Evolutionary conservation across 35 echinoderm and acorn worm genomes (phyloP), one percentile per base, ranked within the genome.

Genomic region (Apostichopus californicus): DNA sequence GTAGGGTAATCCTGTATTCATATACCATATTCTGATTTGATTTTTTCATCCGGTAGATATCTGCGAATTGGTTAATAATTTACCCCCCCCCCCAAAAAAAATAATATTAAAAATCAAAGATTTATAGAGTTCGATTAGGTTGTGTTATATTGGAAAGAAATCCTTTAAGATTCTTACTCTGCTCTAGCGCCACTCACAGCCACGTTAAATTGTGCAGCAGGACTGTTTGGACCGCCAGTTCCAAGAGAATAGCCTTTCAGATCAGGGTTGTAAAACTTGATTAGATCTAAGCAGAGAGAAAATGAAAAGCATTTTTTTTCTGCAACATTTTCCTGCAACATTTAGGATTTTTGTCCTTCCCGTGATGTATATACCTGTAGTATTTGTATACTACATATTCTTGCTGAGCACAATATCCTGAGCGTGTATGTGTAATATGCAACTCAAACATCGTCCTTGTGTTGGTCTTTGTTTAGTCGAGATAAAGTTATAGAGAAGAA

Each of bases 251-350:
- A 95, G 5, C 94, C 94, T 28, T 81, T 81, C 22, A 95, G 4
- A 22, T 93, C 68, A 77, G 94, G 94, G 64, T 95, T 95, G 91
- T 92, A 95, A 22, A 73, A 21, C 66, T 86, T 89, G 7, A 95
- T 23, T 89, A 95, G 89, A 92, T 95, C 94, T 95, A 21, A 3
- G 90, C 84, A 15, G 78, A 18, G 77, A 17, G 13, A 61, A n/a
- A 72, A 89, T 54, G 4, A 7, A 75, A 0, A 18, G 15, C 2
- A n/a, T 20, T 7, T 75, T 2, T 2, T 20, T 73, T 15, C 6
- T 73, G 4, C 3, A 22, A 75, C 20, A 75, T 4, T 18, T 75
- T 7, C 71, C 14, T 75, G 4, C 15, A 8, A 75, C 11, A 20
- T 75, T 5, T 20, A 20, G 17, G 6, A 18, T 68, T 11, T 68